Conservation (phyloP, 2,113 vertebrate species). For the Larimichthys crocea region DNA sequence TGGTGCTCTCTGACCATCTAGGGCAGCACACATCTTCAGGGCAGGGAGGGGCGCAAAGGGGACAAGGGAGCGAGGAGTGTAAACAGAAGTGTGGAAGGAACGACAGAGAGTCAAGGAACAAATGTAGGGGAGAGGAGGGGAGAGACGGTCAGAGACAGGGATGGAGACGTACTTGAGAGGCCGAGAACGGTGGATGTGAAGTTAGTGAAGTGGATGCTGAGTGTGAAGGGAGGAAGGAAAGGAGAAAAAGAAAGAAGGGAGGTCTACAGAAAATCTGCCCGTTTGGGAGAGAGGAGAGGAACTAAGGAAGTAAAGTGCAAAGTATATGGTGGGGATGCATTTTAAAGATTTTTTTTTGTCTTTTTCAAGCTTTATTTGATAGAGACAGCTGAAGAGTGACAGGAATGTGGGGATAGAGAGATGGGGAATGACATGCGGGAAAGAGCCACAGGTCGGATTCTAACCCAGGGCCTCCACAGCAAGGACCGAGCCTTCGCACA, state of each 20-base stretch:
- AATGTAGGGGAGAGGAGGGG: neutral
- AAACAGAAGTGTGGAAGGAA: constrained; percentile 55
- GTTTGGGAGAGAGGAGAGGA: neutral
- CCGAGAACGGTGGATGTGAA: neutral
- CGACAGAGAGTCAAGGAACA: constrained; percentile 1
- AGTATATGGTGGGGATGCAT: neutral
- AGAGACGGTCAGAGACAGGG: neutral
- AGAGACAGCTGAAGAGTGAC: too few relatives aligned
- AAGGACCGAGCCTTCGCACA: too few relatives aligned
- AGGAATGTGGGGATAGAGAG: too few relatives aligned
- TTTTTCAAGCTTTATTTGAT: too few relatives aligned
- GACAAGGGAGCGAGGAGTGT: constrained; percentile 34
- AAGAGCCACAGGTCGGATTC: too few relatives aligned
- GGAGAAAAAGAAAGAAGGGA: neutral
- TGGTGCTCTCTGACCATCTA: constrained; percentile 77
- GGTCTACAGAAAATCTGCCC: neutral
- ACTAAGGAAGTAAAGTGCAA: neutral
- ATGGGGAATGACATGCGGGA: too few relatives aligned
- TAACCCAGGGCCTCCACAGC: too few relatives aligned
- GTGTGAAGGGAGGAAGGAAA: neutral
- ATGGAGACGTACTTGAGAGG: neutral
- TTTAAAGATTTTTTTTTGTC: too few relatives aligned
- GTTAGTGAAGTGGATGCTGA: neutral
- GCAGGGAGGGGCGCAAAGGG: constrained; percentile 32
- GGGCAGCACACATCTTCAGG: constrained; percentile 66